phyloP scores from a whole-genome alignment of 2,888 invertebrate species.

The Drosophila neonasuta region DNA sequence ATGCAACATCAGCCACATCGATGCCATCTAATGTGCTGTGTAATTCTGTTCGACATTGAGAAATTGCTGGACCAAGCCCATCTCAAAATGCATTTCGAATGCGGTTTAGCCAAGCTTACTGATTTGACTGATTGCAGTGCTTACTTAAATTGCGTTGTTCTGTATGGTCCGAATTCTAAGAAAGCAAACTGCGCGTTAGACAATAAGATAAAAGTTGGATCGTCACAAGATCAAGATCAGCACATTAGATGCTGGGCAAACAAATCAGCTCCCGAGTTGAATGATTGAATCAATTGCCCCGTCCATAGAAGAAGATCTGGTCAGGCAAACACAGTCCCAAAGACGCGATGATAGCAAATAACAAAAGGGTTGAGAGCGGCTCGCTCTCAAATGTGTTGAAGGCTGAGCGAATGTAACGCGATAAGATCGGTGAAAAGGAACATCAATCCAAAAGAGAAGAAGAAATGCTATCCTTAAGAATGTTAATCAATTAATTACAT shows the following conservation, averaged over 20 bases:
- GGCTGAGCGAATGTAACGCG: constrained; percentile 66
- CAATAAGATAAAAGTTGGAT: constrained; percentile 18
- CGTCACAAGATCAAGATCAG: constrained; percentile 48
- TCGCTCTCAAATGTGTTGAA: constrained; percentile 57
- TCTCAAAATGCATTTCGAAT: constrained; percentile 28
- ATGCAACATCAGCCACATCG: constrained; percentile 62
- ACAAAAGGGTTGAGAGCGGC: constrained; percentile 57
- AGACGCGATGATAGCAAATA: constrained; percentile 18
- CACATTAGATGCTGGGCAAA: constrained; percentile 46
- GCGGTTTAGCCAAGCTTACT: constrained; percentile 42
- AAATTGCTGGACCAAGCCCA: constrained; percentile 62
- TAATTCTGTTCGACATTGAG: constrained; percentile 68
- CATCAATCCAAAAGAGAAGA: constrained; percentile 60
- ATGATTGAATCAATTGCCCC: constrained; percentile 54
- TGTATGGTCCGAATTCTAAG: constrained; percentile 49
- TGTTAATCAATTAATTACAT: constrained; percentile 80
- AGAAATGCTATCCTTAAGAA: constrained; percentile 72
- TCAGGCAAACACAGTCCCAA: constrained; percentile 34
- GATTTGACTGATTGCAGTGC: constrained; percentile 60
- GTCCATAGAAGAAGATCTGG: constrained; percentile 49
- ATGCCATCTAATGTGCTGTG: constrained; percentile 71
- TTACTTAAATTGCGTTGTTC: constrained; percentile 50
- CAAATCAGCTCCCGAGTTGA: constrained; percentile 30
- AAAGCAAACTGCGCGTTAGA: constrained; percentile 61
- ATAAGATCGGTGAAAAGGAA: constrained; percentile 62